These are phyloP conservation scores for Hippocampus kuda DNA, from an alignment of 2,797 vertebrate species.

Conservation along the genomic window DNA sequence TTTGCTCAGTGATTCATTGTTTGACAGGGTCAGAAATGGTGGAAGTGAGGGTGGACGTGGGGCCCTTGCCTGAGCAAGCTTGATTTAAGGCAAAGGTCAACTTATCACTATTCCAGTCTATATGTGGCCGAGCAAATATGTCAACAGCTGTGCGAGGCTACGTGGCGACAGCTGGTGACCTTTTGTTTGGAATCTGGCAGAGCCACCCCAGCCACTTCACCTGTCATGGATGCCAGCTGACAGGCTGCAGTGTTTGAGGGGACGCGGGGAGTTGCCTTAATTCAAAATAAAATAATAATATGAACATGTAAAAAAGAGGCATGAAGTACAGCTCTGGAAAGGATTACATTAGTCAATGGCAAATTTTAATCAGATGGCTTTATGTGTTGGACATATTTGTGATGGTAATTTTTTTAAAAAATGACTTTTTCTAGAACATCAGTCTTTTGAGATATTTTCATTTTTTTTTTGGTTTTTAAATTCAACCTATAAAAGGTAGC, in stretches of 20 bases:
- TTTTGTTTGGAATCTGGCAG: slow-evolving; percentile 10
- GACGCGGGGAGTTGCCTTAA: not conserved
- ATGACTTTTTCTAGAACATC: too few relatives aligned
- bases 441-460: too few relatives aligned
- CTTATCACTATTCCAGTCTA: slow-evolving; percentile 37
- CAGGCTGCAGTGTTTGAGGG: not conserved
- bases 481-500: not conserved
- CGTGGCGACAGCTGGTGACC: slow-evolving; percentile 28
- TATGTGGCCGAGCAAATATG: slow-evolving; percentile 19
- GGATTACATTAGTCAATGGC: not conserved
- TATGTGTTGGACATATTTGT: too few relatives aligned
- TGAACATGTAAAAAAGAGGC: not conserved
- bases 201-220: slow-evolving; percentile 6
- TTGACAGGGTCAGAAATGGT: slow-evolving; percentile 36
- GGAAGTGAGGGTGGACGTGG: slow-evolving; percentile 16
- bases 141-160: slow-evolving; percentile 30
- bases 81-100: slow-evolving; percentile 64
- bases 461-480: too few relatives aligned
- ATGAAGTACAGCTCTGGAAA: not conserved
- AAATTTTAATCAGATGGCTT: too few relatives aligned
- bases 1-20: not conserved
- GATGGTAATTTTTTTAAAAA: not conserved
- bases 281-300: not conserved
- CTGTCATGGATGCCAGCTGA: slow-evolving; percentile 9
- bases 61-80: slow-evolving; percentile 58